Evolutionary conservation across 2,888 invertebrate genomes (phyloP), one percentile per base, ranked within the genome.

Genomic region (Melieria picta): DNA sequence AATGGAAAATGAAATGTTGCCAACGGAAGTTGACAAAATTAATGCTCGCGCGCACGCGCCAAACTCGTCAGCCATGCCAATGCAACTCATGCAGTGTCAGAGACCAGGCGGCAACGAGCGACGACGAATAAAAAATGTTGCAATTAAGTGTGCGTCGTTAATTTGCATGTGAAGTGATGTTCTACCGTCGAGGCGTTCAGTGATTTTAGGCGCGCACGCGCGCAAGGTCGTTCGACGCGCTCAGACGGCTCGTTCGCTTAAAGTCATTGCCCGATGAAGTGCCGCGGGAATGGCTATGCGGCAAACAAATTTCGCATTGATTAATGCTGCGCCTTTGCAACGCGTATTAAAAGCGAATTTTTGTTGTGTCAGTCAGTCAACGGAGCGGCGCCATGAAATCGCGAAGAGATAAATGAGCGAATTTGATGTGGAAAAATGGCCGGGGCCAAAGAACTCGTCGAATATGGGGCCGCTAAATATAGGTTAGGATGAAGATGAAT

Each of bases 1-100:
- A 61, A 58, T 58, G 58, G 57, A 30, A 52, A 55, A 46, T 61
- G 68, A 55, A 68, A 60, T 68, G 61, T 62, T 62, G 60, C 52
- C 52, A 60, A 62, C 68, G 68, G 68, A 69, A 58, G 58, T 43
- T 66, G 66, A 58, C 66, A 66, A 66, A 70, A 70, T 65, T 65
- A 66, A 66, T 66, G 58, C 66, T 57, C 56, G 60, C 48, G 48
- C 58, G 58, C 57, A 16, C 47, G 48, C 48, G 50, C 1, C 63
- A 48, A 63, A 42, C 42, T 48, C 48, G 30, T 48, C 30, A 63
- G 10, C 11, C 11, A 30, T 10, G 50, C 63, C 47, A 10, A 63
- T 30, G 48, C 11, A 48, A 16, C 10, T 5, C 57, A 11, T 57
- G 10, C 42, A 7, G 7, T 57, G 16, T 42, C 50, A 58, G 30